These are phyloP conservation scores for Psittacara wagleri DNA, from an alignment of 2,113 vertebrate genomes.

Conservation along the genomic window DNA sequence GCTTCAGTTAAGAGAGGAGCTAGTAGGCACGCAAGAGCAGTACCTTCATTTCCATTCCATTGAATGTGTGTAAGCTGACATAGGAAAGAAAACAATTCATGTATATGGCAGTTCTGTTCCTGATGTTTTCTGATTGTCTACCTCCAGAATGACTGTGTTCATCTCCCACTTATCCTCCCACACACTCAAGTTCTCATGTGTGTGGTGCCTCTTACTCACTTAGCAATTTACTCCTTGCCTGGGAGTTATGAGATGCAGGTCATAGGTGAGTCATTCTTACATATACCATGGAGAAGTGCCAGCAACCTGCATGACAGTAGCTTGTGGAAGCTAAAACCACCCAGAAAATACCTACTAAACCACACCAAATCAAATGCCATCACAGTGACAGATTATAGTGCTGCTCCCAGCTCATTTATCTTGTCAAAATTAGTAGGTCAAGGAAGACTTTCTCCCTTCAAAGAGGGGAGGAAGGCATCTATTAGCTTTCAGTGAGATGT, in stretches of 20 bases:
- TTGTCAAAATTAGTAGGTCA: constrained; percentile 24
- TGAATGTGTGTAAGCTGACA: background rate
- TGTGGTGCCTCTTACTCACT: constrained; percentile 34
- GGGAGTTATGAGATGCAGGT: background rate
- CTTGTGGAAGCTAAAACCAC: background rate
- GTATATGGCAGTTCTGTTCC: background rate
- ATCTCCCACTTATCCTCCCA: constrained; percentile 19
- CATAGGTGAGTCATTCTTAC: background rate
- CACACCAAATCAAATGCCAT: background rate
- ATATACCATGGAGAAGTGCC: background rate
- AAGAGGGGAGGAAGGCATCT: background rate
- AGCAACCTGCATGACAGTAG: background rate
- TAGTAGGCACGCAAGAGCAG: background rate
- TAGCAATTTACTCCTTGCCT: background rate
- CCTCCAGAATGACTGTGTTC: background rate
- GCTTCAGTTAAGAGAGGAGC: background rate
- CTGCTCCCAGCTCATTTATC: background rate
- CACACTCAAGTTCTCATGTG: background rate
- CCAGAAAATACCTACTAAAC: constrained; percentile 14
- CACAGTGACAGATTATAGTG: background rate
- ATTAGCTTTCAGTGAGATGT: background rate
- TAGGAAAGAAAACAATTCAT: background rate
- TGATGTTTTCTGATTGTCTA: background rate
- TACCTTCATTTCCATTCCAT: background rate
- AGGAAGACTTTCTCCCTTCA: constrained; percentile 23